These are phyloP conservation scores for Lutjanus campechanus DNA, from an alignment of 2,797 vertebrate genomes.

Conservation along the genomic window DNA sequence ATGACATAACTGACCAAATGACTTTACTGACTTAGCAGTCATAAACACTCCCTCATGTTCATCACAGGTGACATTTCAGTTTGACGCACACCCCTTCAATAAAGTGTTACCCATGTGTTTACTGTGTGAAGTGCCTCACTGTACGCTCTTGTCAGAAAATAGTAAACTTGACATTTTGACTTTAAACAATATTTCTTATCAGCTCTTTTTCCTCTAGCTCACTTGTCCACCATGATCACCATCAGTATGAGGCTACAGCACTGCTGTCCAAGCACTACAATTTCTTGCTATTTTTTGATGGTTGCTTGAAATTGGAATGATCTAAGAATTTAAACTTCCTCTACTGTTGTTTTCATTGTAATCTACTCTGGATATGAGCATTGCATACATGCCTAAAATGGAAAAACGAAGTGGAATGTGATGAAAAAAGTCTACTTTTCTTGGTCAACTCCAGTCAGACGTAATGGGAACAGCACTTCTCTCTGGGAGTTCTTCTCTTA, in stretches of 20 bases:
- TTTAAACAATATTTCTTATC: not conserved
- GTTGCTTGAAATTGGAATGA: not conserved
- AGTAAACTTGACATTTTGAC: not conserved
- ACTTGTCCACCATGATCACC: not conserved
- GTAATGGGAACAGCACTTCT: not conserved
- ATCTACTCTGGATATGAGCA: not conserved
- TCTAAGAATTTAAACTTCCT: constrained; percentile 13
- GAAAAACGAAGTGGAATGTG: not conserved
- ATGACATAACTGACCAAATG: too few relatives aligned
- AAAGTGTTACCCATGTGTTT: too few relatives aligned
- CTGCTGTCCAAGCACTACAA: too few relatives aligned
- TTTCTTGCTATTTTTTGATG: constrained; percentile 6
- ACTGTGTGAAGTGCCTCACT: too few relatives aligned
- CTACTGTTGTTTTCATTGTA: constrained; percentile 35
- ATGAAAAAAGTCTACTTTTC: not conserved
- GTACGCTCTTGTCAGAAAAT: too few relatives aligned
- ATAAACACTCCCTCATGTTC: too few relatives aligned
- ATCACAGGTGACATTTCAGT: too few relatives aligned
- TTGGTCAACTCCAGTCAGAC: not conserved
- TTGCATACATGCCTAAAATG: constrained; percentile 37
- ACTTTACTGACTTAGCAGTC: too few relatives aligned
- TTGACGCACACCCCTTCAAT: too few relatives aligned
- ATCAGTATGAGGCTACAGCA: not conserved
- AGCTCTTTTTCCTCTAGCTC: not conserved
- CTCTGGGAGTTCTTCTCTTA: not conserved